phyloP scores from a whole-genome alignment of 1,140 invertebrate genomes.

The Drosophila sp. region DNA sequence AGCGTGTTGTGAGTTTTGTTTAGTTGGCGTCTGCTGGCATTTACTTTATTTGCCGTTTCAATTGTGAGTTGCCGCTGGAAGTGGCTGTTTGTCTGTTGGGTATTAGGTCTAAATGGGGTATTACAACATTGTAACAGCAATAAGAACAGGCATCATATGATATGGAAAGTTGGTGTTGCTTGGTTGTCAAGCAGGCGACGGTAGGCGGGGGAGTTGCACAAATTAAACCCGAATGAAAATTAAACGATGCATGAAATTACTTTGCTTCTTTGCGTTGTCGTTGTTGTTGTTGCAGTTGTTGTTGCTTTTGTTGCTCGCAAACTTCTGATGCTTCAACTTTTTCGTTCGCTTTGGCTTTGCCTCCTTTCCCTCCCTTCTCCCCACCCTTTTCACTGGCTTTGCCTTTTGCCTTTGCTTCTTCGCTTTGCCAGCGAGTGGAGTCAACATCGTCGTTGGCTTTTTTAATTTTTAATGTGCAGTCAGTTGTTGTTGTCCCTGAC shows the following conservation, averaged over 20 bases:
- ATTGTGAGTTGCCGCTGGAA: slow-evolving; percentile 70
- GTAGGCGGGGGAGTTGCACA: slow-evolving; percentile 64
- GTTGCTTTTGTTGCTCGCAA: slow-evolving; percentile 44
- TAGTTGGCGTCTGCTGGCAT: slow-evolving; percentile 52
- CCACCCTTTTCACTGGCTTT: slow-evolving; percentile 7
- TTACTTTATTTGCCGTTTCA: slow-evolving; percentile 77
- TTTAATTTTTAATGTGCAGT: slow-evolving; percentile 83
- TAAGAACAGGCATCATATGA: slow-evolving; percentile 56
- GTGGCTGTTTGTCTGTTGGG: slow-evolving; percentile 76
- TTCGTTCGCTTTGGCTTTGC: slow-evolving; percentile 40
- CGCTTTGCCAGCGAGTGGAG: slow-evolving; percentile 11
- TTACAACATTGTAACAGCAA: slow-evolving; percentile 61
- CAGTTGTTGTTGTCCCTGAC: slow-evolving; percentile 53
- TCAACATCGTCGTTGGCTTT: slow-evolving; percentile 51
- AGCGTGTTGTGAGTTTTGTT: slow-evolving; percentile 38
- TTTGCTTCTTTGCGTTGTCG: slow-evolving; percentile 66
- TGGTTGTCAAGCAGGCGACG: slow-evolving; percentile 33
- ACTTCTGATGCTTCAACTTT: slow-evolving; percentile 54
- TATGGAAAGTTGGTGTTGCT: slow-evolving; percentile 50
- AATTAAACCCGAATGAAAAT: slow-evolving; percentile 84
- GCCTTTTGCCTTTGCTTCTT: slow-evolving; percentile 32
- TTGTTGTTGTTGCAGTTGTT: slow-evolving; percentile 40
- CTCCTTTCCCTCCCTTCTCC: background rate
- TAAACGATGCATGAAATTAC: slow-evolving; percentile 84
- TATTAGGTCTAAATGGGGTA: slow-evolving; percentile 82